Conservation (phyloP, 2,888 invertebrate species). For the Lottia gigantea region DNA sequence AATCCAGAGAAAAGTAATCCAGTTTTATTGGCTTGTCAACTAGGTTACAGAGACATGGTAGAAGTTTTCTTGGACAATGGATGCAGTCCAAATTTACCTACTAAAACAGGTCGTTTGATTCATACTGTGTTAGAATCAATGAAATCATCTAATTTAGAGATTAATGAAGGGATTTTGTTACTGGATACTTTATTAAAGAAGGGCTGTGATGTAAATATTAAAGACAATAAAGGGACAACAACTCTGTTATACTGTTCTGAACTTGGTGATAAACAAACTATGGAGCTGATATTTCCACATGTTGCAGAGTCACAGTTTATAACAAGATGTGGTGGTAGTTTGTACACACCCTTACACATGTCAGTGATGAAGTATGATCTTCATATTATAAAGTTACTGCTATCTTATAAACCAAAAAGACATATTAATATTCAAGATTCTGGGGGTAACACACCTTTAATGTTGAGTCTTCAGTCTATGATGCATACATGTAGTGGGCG, state of each 20-base stretch:
- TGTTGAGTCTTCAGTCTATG: conserved; percentile 35
- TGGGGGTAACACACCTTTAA: conserved; percentile 33
- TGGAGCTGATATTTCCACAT: conserved; percentile 31
- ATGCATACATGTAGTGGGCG: conserved; percentile 34
- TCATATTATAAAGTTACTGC: conserved; percentile 37
- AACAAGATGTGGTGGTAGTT: conserved; percentile 29
- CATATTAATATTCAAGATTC: conserved; percentile 33
- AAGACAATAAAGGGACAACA: conserved; percentile 35
- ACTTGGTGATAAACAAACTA: conserved; percentile 35
- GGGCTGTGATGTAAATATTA: conserved; percentile 43
- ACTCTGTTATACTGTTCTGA: conserved; percentile 40
- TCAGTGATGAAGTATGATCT: conserved; percentile 41
- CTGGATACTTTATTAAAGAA: conserved; percentile 28
- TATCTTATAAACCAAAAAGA: conserved; percentile 26
- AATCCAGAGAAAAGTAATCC: conserved; percentile 22
- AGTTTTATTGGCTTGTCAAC: conserved; percentile 41
- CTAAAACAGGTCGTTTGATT: conserved; percentile 41
- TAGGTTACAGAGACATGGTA: conserved; percentile 40
- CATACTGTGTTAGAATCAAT: conserved; percentile 40
- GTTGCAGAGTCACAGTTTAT: conserved; percentile 32
- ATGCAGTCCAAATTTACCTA: conserved; percentile 48
- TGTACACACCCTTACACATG: conserved; percentile 46
- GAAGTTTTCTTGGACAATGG: conserved; percentile 42
- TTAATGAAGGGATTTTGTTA: conserved; percentile 29
- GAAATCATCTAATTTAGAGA: conserved; percentile 31